Base-by-base conservation (phyloP, 2,888 invertebrate species). In the Eilema depressum region DNA sequence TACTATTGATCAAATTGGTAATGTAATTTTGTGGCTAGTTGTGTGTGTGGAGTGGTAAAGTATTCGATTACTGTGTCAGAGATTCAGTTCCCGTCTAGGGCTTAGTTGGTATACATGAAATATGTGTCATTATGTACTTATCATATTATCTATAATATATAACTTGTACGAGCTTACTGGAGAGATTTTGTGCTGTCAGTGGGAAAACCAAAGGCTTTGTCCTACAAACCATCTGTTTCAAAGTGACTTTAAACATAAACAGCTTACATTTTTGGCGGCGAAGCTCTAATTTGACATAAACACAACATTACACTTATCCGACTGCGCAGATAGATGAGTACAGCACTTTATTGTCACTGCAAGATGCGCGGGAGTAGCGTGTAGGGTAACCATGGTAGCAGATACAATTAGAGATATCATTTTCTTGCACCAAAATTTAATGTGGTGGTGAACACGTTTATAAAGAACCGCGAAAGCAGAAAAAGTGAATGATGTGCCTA, bases 221-320 rank as follows among this genome's bases (percentile, higher is more conserved):
- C n/a, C 5, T 28, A 60, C 56, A 26, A 60, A 56, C 26, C 37
- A 41, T 17, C 14, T 33, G 25, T 4, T 25, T 28, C 7, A 14
- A 37, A 59, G 37, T 64, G 26, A 33, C 33, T 23, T 53, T 23
- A 3, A 30, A 63, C 12, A 53, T 59, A 62, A 69, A 66, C 66
- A 47, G 61, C 17, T 56, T n/a, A 63, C 57, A 66, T 66, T 63
- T 68, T 72, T 72, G 41, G 47, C 72, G 14, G 25, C 20, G 12
- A 14, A 62, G 41, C 23, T 70, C 62, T 70, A 73, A 73, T 70
- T 69, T 70, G 73, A 73, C 73, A 70, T 20, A 65, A 73, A 72
- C 73, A 73, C 70, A 65, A 64, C 41, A 73, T 73, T 73, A 73
- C 73, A 73, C 73, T 73, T 73, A 73, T 56, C 30, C 41, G 61